These are phyloP conservation scores for Zaprionus vittiger DNA, from an alignment of 1,140 invertebrate genomes.

Conservation along the genomic window DNA sequence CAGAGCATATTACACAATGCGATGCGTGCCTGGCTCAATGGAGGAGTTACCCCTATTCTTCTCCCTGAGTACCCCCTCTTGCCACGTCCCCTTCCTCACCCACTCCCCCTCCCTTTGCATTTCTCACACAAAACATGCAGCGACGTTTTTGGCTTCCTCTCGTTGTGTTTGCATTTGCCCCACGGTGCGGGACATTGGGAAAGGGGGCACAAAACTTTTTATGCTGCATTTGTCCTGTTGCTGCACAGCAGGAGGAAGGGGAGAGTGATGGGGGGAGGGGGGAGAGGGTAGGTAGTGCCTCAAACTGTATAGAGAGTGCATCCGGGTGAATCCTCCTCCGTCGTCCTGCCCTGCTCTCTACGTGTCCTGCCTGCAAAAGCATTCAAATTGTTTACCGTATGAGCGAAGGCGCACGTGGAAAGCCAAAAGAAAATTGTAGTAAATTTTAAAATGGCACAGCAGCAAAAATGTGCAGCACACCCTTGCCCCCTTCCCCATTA, in stretches of 20 bases:
- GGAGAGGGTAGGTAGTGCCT: conserved; percentile 10
- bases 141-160: conserved; percentile 32
- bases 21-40: conserved; percentile 73
- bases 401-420: conserved; percentile 76
- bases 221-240: conserved; percentile 77
- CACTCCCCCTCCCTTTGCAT: background rate
- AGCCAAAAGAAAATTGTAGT: conserved; percentile 80
- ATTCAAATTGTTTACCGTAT: conserved; percentile 83
- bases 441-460: conserved; percentile 80
- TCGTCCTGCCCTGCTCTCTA: conserved; percentile 39
- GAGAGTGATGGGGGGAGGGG: background rate
- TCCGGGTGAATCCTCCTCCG: conserved; percentile 47
- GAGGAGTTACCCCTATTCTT: conserved; percentile 7
- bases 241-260: conserved; percentile 30
- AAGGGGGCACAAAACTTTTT: conserved; percentile 66
- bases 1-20: conserved; percentile 83
- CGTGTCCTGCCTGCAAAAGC: conserved; percentile 75
- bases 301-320: conserved; percentile 37
- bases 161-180: conserved; percentile 71
- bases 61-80: no score
- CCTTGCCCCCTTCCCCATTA: background rate
- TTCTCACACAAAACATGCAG: conserved; percentile 25
- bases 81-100: background rate
- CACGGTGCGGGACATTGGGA: conserved; percentile 36
- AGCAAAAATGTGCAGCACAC: conserved; percentile 73